Base-by-base conservation (phyloP, 30 jellyfish, hydroid and myxozoan genomes). In the Aurelia coerulea region DNA sequence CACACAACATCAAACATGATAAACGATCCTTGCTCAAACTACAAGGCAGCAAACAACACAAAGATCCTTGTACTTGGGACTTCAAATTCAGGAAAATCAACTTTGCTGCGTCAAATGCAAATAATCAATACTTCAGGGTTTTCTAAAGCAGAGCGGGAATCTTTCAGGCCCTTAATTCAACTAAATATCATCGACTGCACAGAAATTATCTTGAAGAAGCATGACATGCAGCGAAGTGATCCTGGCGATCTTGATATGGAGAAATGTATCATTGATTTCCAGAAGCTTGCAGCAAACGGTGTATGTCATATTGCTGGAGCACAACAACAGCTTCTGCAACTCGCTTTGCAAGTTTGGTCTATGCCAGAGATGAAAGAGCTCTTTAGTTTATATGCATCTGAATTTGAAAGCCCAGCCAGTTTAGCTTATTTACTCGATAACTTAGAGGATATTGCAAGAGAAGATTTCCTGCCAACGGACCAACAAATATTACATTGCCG, bases 51-150 rank as follows among this genome's bases (percentile, higher is more conserved):
- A n/a, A 29, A 12, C 31, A 41, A 54, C 18, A 60, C 96, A 12
- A 77, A 77, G 16, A 63, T 77, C 42, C 83, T 87, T n/a, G 76
- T 87, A 4, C 87, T 87, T 35, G 96, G 96, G 34, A 87, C 96
- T n/a, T 79, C 90, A 10, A 87, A 87, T 77, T 77, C 87, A n/a
- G 96, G 96, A 31, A 87, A 87, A 63, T 77, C 90, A 17, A 87
- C 96, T 5, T 65, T 87, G n/a, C 50, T 63, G 23, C 78, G 90
- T 29, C 96, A 87, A 59, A 75, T 87, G 85, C 96, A 80, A 62
- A 60, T 87, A 31, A 39, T 87, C 15, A 77, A 87, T 70, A 80
- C 90, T 31, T 73, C 69, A 14, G 90, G 90, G 33, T 87, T 87
- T 74, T 75, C 86, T 32, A 41, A 51, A 65, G 81, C 73, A 4